Percentiles rank a stretch among this genome's conserved stretches.
Evolutionary conservation across 2,797 vertebrate species (phyloP).

Genomic region (Liparis tanakae): DNA sequence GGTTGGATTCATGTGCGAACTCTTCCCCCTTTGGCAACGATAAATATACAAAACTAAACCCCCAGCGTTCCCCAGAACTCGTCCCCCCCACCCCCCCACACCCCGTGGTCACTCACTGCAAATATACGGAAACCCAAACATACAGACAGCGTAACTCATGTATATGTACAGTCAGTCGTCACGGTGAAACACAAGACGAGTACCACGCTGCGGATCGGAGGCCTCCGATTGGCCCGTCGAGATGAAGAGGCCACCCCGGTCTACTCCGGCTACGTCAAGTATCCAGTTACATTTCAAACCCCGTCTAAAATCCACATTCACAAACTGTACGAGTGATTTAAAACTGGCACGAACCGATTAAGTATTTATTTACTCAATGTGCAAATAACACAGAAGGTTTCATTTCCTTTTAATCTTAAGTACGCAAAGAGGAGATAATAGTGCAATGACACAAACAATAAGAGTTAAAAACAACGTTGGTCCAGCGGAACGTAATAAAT

Average conservation of each 20-base stretch:
- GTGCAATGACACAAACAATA: conserved; percentile 60
- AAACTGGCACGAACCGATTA: conserved; percentile 64
- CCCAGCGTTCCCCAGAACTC: conserved; percentile 35
- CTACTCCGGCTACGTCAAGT: conserved; percentile 63
- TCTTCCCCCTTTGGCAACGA: conserved; percentile 49
- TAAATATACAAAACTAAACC: conserved; percentile 53
- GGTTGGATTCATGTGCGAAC: conserved; percentile 37
- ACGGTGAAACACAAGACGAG: conserved; percentile 55
- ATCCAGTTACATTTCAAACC: conserved; percentile 63
- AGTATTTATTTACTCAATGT: conserved; percentile 60
- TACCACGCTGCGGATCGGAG: conserved; percentile 60
- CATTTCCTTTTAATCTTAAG: conserved; percentile 49
- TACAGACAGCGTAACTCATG: conserved; percentile 49
- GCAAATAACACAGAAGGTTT: conserved; percentile 55
- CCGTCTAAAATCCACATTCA: conserved; percentile 65
- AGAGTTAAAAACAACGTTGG: conserved; percentile 36
- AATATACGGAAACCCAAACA: conserved; percentile 56
- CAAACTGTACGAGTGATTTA: conserved; percentile 50
- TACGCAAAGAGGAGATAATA: conserved; percentile 73
- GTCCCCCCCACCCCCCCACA: too few relatives aligned
- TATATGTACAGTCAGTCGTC: conserved; percentile 47
- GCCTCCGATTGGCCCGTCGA: conserved; percentile 56
- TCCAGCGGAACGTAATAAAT: conserved; percentile 64
- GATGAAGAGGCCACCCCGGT: conserved; percentile 66
- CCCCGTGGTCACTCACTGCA: conserved; percentile 39